phyloP scores from a whole-genome alignment of 2,888 invertebrate species.

The Eristalinus sepulchralis region DNA sequence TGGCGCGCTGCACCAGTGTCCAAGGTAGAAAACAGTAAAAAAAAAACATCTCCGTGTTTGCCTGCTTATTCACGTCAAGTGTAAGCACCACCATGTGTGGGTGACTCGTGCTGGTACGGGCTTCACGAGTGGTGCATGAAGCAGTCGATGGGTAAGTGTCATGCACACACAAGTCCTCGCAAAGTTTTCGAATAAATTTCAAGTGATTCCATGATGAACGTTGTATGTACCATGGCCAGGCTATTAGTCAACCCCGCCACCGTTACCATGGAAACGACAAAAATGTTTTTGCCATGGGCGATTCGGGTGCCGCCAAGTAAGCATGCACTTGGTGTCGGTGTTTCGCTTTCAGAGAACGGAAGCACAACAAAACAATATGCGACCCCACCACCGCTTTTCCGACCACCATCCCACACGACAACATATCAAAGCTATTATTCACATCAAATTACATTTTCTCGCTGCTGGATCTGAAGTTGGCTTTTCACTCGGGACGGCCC shows the following conservation, averaged over 20 bases:
- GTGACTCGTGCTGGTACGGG: background rate
- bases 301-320: background rate
- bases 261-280: slow-evolving; percentile 42
- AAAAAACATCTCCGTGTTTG: background rate
- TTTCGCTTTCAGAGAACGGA: slow-evolving; percentile 38
- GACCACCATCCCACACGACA: background rate
- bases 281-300: background rate
- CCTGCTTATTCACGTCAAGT: slow-evolving; percentile 9
- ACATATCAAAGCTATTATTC: slow-evolving; percentile 8
- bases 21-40: background rate
- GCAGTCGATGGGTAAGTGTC: background rate
- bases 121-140: background rate
- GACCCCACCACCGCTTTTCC: background rate
- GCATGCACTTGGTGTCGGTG: slow-evolving; percentile 17
- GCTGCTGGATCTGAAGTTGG: background rate
- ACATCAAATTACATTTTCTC: slow-evolving; percentile 10
- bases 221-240: background rate
- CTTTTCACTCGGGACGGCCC: slow-evolving; percentile 7
- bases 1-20: background rate
- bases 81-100: background rate
- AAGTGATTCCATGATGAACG: slow-evolving; percentile 9
- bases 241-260: slow-evolving; percentile 17
- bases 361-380: slow-evolving; percentile 40
- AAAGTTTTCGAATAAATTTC: slow-evolving; percentile 2
- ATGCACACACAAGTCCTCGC: background rate